Base-by-base conservation (phyloP, 2,797 vertebrate species). In the Sebastes vulpes region DNA sequence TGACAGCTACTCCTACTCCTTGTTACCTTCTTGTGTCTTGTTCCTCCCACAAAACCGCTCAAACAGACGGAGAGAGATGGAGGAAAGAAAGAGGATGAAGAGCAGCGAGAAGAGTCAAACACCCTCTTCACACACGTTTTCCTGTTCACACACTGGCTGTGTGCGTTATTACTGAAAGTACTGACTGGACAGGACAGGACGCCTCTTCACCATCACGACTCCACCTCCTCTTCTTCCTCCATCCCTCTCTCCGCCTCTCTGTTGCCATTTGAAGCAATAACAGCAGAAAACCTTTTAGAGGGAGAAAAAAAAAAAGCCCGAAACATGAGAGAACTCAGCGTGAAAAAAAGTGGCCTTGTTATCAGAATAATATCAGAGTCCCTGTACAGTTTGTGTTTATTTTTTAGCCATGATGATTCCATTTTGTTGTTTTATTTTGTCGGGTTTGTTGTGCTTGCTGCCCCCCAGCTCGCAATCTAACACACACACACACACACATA, bases 331-430 rank as follows among this genome's bases (percentile, higher is more conserved):
- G 79, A 87, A 86, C 75, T 88, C 72, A 46, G 76, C 42, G 74
- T 84, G 90, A 89, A 87, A 68, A 95, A 95, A 95, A 95, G 96
- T 97, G 96, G 89, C 96, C 96, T 96, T 97, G 91, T 88, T 86
- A 91, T 79, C 78, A 88, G 89, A 85, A 79, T 89, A 90, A 86
- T 87, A 67, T 84, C 79, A 25, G 61, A 85, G 78, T 92, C 81
- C 86, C 75, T 94, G 92, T 95, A 93, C 91, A 93, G 89, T 93
- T 85, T 88, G 70, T 83, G 66, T 86, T 35, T 82, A 50, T 50
- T 57, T 58, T 65, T 63, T 81, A 48, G 86, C 84, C 76, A 75
- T 78, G 73, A 93, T 94, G 91, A 92, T 94, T 94, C 90, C 92
- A 94, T 94, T 93, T 86, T 77, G 65, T 83, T 84, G 38, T 90